A percentile compares a stretch with the other conserved stretches of the same genome.
Evolutionary conservation across 2,888 invertebrate genomes (phyloP).

Genomic region (Trachelus stipa): DNA sequence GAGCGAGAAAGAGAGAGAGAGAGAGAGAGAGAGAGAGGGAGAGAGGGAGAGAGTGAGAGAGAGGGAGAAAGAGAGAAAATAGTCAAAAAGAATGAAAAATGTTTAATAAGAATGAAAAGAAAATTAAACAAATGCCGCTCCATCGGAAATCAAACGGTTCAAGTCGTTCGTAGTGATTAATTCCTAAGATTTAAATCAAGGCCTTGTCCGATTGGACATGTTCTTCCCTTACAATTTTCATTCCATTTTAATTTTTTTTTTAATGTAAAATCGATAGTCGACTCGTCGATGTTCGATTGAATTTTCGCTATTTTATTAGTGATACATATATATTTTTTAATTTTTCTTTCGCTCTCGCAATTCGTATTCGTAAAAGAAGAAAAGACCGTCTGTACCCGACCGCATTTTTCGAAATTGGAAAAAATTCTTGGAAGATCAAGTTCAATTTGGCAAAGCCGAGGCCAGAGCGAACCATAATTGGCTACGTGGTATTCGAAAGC

Average conservation of each 20-base stretch:
- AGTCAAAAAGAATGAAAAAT: neutral
- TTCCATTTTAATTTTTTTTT: neutral
- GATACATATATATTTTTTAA: neutral
- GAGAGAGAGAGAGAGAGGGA: slow-evolving; percentile 15
- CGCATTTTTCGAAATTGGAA: neutral
- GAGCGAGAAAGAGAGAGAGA: neutral
- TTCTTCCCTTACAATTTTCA: neutral
- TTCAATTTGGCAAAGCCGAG: slow-evolving; percentile 11
- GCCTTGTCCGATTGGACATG: slow-evolving; percentile 15
- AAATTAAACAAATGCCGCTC: slow-evolving; percentile 43
- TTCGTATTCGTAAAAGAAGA: neutral
- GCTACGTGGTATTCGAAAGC: slow-evolving; percentile 64
- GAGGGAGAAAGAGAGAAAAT: slow-evolving; percentile 11
- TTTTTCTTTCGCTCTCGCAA: neutral
- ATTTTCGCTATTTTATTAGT: neutral
- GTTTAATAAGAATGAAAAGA: slow-evolving; percentile 6
- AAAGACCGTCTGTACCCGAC: neutral
- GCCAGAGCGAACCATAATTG: slow-evolving; percentile 50
- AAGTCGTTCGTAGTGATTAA: slow-evolving; percentile 42
- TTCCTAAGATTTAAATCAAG: slow-evolving; percentile 20
- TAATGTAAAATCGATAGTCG: neutral
- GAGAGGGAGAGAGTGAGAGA: slow-evolving; percentile 17
- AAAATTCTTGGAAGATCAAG: neutral
- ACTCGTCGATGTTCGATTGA: neutral
- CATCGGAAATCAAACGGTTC: slow-evolving; percentile 47